phyloP scores from a whole-genome alignment of 2,113 vertebrate species.

The Sorex araneus region DNA sequence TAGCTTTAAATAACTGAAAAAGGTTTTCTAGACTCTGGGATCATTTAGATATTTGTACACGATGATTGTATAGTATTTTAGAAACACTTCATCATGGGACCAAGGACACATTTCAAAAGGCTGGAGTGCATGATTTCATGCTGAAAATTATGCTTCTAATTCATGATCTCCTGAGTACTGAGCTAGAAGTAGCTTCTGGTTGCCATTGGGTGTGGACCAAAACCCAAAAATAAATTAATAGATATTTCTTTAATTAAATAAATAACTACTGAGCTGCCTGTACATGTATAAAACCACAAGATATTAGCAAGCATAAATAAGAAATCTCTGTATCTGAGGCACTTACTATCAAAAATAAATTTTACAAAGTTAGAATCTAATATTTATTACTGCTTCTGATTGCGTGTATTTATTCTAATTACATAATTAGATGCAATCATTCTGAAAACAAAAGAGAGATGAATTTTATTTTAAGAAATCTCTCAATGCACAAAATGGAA shows the following conservation, averaged over 20 bases:
- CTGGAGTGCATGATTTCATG: too few species aligned
- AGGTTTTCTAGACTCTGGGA: slow-evolving; percentile 34
- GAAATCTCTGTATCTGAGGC: slow-evolving; percentile 20
- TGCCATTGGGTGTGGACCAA: too few species aligned
- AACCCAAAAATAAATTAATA: too few species aligned
- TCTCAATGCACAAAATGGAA: slow-evolving; percentile 14
- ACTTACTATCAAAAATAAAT: slow-evolving; percentile 68
- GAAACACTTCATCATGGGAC: slow-evolving; percentile 61
- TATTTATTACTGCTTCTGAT: slow-evolving; percentile 69
- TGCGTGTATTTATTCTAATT: slow-evolving; percentile 77
- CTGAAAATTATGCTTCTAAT: too few species aligned
- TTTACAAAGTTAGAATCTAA: slow-evolving; percentile 66
- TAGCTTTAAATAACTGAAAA: slow-evolving; percentile 65
- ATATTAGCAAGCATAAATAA: slow-evolving; percentile 44
- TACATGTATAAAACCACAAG: not conserved
- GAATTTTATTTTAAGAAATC: slow-evolving; percentile 66
- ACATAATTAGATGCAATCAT: slow-evolving; percentile 77
- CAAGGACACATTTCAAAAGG: too few species aligned
- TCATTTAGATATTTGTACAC: slow-evolving; percentile 28
- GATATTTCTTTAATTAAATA: slow-evolving; percentile 65
- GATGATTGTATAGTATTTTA: not conserved
- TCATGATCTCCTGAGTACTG: too few species aligned
- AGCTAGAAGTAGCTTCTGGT: too few species aligned
- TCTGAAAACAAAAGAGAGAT: slow-evolving; percentile 74
- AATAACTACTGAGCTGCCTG: slow-evolving; percentile 40